Evolutionary conservation across 2,888 invertebrate genomes (phyloP).

Genomic region (Epistrophe eligans): DNA sequence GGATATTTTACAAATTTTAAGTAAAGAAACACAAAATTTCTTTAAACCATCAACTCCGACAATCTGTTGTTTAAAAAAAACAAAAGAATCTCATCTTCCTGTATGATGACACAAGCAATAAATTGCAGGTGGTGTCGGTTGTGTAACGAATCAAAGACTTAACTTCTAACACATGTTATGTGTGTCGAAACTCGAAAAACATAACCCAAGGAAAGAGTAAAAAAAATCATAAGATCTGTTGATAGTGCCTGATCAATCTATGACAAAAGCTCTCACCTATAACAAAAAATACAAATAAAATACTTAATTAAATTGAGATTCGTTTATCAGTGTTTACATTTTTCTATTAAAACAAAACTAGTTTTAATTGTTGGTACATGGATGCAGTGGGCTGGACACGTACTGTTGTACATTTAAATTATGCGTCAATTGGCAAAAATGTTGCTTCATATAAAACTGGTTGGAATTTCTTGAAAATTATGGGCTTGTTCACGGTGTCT

Average conservation of each 20-base stretch:
- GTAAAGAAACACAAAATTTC: background rate
- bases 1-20: background rate
- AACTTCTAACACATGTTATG: background rate
- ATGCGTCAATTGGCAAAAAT: slow-evolving; percentile 22
- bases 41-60: background rate
- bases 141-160: background rate
- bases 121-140: background rate
- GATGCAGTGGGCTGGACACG: background rate
- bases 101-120: background rate
- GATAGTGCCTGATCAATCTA: background rate
- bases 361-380: slow-evolving; percentile 4
- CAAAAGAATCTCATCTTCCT: background rate
- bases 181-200: background rate
- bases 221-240: background rate
- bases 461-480: slow-evolving; percentile 14
- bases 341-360: background rate
- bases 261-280: background rate
- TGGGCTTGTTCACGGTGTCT: slow-evolving; percentile 28
- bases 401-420: background rate
- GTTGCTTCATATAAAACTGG: slow-evolving; percentile 23
- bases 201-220: background rate
- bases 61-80: background rate
- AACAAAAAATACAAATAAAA: background rate
- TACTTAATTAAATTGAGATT: background rate
- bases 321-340: background rate